Evolutionary conservation across 2,113 vertebrate species (phyloP).

Genomic region (Brachyhypopomus gauderio): DNA sequence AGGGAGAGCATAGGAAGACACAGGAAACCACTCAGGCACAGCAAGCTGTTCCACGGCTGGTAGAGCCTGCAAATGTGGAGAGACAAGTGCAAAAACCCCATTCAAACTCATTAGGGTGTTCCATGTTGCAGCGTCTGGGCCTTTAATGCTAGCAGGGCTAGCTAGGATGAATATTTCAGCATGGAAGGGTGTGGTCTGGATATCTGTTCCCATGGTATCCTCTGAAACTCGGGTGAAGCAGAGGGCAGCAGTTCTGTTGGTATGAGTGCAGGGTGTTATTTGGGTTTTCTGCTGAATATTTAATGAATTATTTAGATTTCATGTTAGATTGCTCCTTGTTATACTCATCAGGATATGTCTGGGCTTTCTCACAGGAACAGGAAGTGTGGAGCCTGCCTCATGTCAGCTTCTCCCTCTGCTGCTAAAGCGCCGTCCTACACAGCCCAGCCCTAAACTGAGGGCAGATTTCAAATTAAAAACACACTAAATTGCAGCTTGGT

Average conservation of each 20-base stretch:
- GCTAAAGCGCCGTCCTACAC: too few species aligned
- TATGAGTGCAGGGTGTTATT: background rate
- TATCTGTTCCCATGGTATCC: slow-evolving; percentile 8
- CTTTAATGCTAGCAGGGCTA: slow-evolving; percentile 5
- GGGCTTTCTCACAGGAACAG: background rate
- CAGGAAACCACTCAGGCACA: slow-evolving; percentile 38
- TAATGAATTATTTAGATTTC: slow-evolving; percentile 9
- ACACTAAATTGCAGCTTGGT: too few species aligned
- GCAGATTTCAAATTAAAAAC: too few species aligned
- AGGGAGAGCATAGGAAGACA: slow-evolving; percentile 21
- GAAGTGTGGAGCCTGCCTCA: background rate
- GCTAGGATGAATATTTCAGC: slow-evolving; percentile 50
- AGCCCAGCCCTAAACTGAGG: too few species aligned
- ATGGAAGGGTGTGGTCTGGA: slow-evolving; percentile 4
- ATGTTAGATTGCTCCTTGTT: background rate
- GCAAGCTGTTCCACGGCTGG: background rate
- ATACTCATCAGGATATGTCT: background rate
- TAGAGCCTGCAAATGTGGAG: slow-evolving; percentile 20
- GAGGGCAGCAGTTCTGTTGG: background rate
- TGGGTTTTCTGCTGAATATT: slow-evolving; percentile 22
- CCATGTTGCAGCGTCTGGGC: slow-evolving; percentile 25
- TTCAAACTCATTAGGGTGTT: slow-evolving; percentile 47
- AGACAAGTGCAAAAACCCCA: slow-evolving; percentile 48
- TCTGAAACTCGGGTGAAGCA: slow-evolving; percentile 38
- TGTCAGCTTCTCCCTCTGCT: background rate